Conservation (phyloP, 2,113 vertebrate genomes). For the Petrocephalus zakoni region DNA sequence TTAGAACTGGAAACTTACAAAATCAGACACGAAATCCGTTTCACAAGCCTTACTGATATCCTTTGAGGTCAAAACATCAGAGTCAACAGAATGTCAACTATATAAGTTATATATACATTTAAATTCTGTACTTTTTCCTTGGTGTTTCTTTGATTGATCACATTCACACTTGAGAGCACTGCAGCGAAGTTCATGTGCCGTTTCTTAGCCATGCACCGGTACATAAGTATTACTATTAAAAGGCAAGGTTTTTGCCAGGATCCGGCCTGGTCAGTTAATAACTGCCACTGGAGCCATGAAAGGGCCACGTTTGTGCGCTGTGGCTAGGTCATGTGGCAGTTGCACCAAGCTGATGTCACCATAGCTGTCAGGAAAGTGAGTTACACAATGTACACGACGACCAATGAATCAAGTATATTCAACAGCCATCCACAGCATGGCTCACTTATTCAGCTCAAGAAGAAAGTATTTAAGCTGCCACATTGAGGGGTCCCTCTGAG, state of each 20-base stretch:
- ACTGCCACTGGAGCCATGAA: background rate
- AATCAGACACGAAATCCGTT: background rate
- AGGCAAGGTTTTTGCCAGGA: background rate
- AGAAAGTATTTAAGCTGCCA: background rate
- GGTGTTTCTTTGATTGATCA: background rate
- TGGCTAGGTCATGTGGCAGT: background rate
- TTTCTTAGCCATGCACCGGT: background rate
- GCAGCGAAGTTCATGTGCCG: background rate
- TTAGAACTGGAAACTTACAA: background rate
- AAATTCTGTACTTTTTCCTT: background rate
- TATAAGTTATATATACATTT: background rate
- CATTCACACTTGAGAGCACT: background rate
- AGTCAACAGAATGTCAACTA: background rate
- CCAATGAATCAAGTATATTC: slow-evolving; percentile 9
- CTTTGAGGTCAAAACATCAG: background rate
- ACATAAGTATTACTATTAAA: slow-evolving; percentile 3
- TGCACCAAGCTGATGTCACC: slow-evolving; percentile 1
- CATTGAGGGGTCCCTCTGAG: background rate
- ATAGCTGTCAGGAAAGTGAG: background rate
- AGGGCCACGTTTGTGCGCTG: background rate
- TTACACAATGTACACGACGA: background rate
- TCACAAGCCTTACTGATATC: background rate
- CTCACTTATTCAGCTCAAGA: background rate
- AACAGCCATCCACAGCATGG: background rate
- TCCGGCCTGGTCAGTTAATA: background rate